phyloP scores from a whole-genome alignment of 2,797 vertebrate species.

The Myioborus melanocephalus region DNA sequence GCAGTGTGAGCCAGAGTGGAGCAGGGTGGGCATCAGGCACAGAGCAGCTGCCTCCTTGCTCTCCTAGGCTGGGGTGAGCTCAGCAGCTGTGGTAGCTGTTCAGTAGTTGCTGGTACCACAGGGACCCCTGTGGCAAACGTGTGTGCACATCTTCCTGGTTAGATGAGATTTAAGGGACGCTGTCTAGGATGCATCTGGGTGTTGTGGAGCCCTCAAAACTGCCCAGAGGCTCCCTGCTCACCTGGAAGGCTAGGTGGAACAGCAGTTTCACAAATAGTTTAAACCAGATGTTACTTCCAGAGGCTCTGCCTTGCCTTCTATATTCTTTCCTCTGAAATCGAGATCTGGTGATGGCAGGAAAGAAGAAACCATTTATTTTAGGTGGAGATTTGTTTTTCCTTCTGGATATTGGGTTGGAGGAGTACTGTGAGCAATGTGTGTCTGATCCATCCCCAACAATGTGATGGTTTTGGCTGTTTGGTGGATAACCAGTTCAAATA shows the following conservation, averaged over 20 bases:
- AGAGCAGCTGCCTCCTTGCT: not conserved
- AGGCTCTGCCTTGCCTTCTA: not conserved
- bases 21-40: not conserved
- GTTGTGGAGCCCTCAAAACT: not conserved
- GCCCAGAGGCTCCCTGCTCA: not conserved
- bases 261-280: not conserved
- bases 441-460: not conserved
- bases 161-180: not conserved
- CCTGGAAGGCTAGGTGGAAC: not conserved
- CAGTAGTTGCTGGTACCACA: rapidly evolving
- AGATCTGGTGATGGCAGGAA: not conserved
- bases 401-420: not conserved
- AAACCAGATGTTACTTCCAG: not conserved
- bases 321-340: rapidly evolving
- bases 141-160: not conserved
- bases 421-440: not conserved
- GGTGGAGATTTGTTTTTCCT: not conserved
- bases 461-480: not conserved
- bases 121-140: rapidly evolving
- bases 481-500: not conserved
- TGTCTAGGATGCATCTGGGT: not conserved
- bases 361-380: not conserved
- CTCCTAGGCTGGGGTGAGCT: not conserved
- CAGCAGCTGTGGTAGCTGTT: not conserved
- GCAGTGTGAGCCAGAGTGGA: not conserved